These are phyloP conservation scores for Toxostoma redivivum DNA, from an alignment of 2,113 vertebrate species.

Conservation along the genomic window DNA sequence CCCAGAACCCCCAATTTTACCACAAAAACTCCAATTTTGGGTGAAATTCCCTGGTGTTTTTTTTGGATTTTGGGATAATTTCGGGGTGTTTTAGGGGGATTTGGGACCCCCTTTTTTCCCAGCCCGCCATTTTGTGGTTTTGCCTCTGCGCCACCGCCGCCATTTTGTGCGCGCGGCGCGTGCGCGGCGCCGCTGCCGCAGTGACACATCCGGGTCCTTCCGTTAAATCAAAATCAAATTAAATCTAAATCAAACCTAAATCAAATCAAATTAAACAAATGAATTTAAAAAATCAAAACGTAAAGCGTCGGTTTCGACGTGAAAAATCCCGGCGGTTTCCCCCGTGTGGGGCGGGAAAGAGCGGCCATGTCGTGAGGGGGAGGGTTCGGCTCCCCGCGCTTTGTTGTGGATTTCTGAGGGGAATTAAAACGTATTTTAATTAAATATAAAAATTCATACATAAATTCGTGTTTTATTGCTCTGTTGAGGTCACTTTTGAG, in stretches of 20 bases:
- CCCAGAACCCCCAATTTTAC: accelerated
- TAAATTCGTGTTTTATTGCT: accelerated
- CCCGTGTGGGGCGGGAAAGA: not conserved
- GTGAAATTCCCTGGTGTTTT: accelerated
- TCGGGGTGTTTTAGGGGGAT: accelerated
- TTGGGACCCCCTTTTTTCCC: accelerated
- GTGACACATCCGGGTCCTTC: not conserved
- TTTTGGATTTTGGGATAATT: accelerated
- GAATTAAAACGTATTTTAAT: accelerated
- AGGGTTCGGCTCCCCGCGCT: not conserved
- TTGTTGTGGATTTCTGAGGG: not conserved
- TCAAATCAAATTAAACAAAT: not conserved
- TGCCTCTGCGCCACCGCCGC: not conserved
- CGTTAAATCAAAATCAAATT: accelerated
- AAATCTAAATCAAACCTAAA: accelerated
- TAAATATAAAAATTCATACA: accelerated
- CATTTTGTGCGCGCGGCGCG: not conserved
- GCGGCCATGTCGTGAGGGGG: not conserved
- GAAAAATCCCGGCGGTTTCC: accelerated
- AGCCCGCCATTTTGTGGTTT: not conserved
- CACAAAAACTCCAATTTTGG: accelerated
- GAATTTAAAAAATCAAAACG: no score
- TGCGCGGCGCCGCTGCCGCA: not conserved
- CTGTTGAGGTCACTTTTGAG: accelerated
- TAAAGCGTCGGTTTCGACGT: accelerated